phyloP scores from a whole-genome alignment of 2,888 invertebrate genomes.

The Nomada ruficornis region DNA sequence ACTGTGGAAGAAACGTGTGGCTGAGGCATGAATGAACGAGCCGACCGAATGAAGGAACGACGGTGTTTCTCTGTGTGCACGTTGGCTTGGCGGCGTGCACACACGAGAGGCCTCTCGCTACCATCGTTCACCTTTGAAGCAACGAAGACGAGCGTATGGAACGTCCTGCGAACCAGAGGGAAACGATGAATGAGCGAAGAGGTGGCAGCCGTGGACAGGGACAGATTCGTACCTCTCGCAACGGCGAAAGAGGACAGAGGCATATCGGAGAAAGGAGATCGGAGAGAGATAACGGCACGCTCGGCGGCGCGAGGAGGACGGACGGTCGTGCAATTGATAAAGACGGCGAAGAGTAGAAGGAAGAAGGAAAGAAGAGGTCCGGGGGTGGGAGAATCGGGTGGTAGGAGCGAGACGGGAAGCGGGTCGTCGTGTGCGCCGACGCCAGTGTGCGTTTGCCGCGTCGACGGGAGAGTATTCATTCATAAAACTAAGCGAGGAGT shows the following conservation, averaged over 20 bases:
- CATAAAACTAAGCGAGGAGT: constrained; percentile 83
- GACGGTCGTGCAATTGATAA: constrained; percentile 1
- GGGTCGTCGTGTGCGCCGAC: constrained; percentile 56
- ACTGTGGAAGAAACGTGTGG: constrained; percentile 61
- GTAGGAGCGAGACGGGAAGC: constrained; percentile 40
- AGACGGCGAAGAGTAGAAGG: constrained; percentile 2
- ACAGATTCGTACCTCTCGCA: background rate
- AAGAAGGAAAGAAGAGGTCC: constrained; percentile 6
- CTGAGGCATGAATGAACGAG: constrained; percentile 77
- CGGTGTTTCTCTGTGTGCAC: constrained; percentile 16
- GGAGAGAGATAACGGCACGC: background rate
- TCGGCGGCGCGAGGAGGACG: constrained; percentile 16
- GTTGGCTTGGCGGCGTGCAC: background rate
- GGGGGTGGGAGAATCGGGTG: constrained; percentile 18
- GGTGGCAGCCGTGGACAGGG: background rate
- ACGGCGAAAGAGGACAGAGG: background rate
- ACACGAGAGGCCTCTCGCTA: constrained; percentile 6
- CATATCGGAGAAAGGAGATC: background rate
- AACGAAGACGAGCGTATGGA: background rate
- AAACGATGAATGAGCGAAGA: background rate
- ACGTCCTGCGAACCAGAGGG: background rate
- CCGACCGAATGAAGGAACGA: constrained; percentile 76
- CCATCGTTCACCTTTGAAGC: background rate
- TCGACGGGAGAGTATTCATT: constrained; percentile 84
- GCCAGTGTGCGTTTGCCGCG: constrained; percentile 66